These are phyloP conservation scores for Mayetiola destructor DNA, from an alignment of 2,888 invertebrate genomes.

Conservation along the genomic window DNA sequence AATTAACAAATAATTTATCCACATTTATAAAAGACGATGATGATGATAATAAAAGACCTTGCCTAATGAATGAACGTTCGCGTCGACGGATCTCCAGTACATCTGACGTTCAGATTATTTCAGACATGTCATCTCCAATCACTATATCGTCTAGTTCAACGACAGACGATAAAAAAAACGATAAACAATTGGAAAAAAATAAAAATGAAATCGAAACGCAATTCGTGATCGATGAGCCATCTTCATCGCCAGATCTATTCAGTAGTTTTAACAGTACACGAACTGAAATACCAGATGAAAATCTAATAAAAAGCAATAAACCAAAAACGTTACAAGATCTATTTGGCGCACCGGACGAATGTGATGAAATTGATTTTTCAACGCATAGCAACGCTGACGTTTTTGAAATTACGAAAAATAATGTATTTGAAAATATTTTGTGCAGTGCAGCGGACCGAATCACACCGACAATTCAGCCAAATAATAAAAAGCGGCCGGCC, in stretches of 20 bases:
- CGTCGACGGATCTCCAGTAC: background rate
- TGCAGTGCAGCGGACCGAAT: background rate
- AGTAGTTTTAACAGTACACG: background rate
- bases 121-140: background rate
- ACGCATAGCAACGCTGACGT: background rate
- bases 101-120: background rate
- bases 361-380: background rate
- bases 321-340: background rate
- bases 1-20: no score
- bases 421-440: background rate
- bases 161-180: background rate
- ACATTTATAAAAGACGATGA: no score
- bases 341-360: background rate
- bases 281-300: background rate
- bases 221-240: no score
- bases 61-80: no score
- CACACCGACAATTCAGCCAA: no score
- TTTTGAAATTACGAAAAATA: constrained; percentile 3
- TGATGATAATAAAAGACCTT: no score
- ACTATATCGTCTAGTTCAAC: background rate
- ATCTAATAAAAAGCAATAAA: background rate
- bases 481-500: background rate
- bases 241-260: background rate
- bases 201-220: no score
- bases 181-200: background rate